These are phyloP conservation scores for Thecocarcelia acutangulata DNA, from an alignment of 2,888 invertebrate genomes.

Conservation along the genomic window DNA sequence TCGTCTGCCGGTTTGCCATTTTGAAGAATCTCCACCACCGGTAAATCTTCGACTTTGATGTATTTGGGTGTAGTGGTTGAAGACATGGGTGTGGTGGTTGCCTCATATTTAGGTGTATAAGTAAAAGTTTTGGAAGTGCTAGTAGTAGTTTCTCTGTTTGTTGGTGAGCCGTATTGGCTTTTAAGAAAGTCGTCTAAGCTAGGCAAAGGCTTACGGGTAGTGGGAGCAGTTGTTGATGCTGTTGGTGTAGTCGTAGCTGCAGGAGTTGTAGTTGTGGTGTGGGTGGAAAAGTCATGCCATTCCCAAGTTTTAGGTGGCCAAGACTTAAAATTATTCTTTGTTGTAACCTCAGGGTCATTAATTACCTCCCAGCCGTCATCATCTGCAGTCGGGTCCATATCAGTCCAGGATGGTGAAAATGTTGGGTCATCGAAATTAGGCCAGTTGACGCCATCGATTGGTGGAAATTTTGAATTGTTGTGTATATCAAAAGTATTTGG, in stretches of 20 bases:
- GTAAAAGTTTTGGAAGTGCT: conserved; percentile 10
- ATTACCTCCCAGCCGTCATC: conserved; percentile 43
- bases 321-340: conserved; percentile 15
- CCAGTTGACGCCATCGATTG: conserved; percentile 20
- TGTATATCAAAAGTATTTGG: neutral
- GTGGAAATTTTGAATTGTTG: conserved; percentile 6
- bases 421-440: conserved; percentile 7
- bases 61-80: conserved; percentile 9
- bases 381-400: neutral
- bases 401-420: conserved; percentile 28
- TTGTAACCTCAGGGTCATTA: conserved; percentile 30
- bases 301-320: conserved; percentile 57
- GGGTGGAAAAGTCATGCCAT: conserved; percentile 30
- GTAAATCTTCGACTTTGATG: conserved; percentile 69
- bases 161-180: conserved; percentile 52
- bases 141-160: conserved; percentile 6
- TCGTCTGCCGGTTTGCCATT: conserved; percentile 54
- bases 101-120: neutral
- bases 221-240: conserved; percentile 25
- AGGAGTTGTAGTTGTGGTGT: neutral
- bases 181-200: conserved; percentile 67
- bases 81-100: conserved; percentile 29
- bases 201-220: conserved; percentile 50
- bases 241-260: conserved; percentile 29
- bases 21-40: conserved; percentile 56